Evolutionary conservation across 2,113 vertebrate genomes (phyloP), one percentile per base, ranked within the genome.

Genomic region (Cromileptes altivelis): DNA sequence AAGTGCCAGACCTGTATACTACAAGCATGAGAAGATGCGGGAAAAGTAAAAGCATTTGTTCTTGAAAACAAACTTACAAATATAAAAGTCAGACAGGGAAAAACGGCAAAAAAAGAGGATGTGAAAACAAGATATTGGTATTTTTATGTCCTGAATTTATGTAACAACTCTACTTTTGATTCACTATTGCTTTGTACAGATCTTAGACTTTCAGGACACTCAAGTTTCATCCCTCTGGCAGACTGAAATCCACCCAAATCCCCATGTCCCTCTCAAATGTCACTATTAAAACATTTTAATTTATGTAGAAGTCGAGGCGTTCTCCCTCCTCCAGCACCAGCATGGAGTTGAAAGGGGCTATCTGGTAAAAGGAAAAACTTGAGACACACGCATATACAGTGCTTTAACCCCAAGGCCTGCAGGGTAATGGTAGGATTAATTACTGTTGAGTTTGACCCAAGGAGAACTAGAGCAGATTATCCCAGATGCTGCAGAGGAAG

Each of bases 391-490:
- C 76, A 30, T 81, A 72, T 78, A 78, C 73, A 84, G 86, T 55
- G 70, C 23, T 75, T 87, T 84, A 69, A 90, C 86, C 81, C 90
- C 9, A 9, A 81, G 65, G 85, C 89, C 90, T 82, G 73, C 80
- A 49, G 86, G 71, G 80, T 88, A 92, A 90, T 91, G 86, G 82
- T 64, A 70, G 89, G 93, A 95, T 95, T 93, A 93, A 95, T 93
- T 94, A 93, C 91, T 93, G 90, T 89, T 82, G 92, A 88, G 90
- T 93, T 84, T 94, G 93, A 95, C 92, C 93, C 87, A 90, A 93
- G 91, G 88, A 93, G 85, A 92, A 93, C 90, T 85, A 52, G 84
- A 93, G 82, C 91, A 93, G 93, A 92, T 95, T 92, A 94, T 93
- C 91, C 90, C 86, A 91, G 87, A 92, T 85, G 90, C 88, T 93